Base-by-base conservation (phyloP, 2,797 vertebrate species). In the Tragopan temminckii region DNA sequence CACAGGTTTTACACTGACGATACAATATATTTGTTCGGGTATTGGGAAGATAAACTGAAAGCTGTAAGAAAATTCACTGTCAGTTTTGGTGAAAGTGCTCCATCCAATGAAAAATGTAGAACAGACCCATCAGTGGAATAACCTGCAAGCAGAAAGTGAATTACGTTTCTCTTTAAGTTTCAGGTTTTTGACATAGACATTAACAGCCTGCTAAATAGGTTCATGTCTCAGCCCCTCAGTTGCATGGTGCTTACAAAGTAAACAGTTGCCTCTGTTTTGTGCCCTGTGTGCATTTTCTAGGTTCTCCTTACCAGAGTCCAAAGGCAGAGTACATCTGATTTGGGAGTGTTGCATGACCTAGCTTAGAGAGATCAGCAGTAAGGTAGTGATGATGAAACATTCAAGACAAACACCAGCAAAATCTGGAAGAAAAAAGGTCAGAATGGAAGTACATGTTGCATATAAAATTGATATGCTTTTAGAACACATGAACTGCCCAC, bases 301-400 rank as follows among this genome's bases (percentile, higher is more conserved):
- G 18, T 53, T 71, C 25, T 72, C 4, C 11, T 8, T 53, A 8
- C 21, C 36, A 61, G 27, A 10, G 35, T 77, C 38, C 35, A 43
- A 0, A 33, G 33, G 24, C 31, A 29, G 9, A 17, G 9, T 75
- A 9, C 0, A 0, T 8, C 81, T 84, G 16, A 61, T 67, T 53
- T 35, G 23, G 33, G 75, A 69, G 23, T 42, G 21, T 69, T 55
- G 0, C 62, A 66, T 74, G 29, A 71, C n/a, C 6, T 31, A 35
- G 17, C 11, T 42, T 55, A 53, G 33, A 74, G 40, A 46, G 13
- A 29, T 67, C 15, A 40, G 2, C 66, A 50, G 62, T 38, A 68
- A 63, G 53, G 61, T 27, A 27, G 7, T 55, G 15, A 5, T 76
- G 20, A 15, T 69, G 16, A 66, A 88, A 35, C 24, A 24, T 64